A percentile compares a stretch with the other conserved stretches of the same genome.
These are phyloP conservation scores for Eristalis pertinax DNA, from an alignment of 2,888 invertebrate genomes.

Conservation along the genomic window DNA sequence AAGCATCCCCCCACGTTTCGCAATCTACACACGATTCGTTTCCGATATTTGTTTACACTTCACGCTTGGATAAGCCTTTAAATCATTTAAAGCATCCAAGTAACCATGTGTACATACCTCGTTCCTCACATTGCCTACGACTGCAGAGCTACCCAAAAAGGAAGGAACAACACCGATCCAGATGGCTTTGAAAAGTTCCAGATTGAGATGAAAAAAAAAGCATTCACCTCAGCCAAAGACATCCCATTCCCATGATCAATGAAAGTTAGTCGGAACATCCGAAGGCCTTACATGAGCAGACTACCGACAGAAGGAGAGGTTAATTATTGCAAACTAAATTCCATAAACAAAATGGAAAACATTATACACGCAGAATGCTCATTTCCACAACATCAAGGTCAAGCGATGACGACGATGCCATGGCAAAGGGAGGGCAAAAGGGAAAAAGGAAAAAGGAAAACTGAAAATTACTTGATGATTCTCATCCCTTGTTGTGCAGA, in stretches of 20 bases:
- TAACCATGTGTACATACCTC: neutral
- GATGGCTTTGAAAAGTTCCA: constrained; percentile 27
- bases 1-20: neutral
- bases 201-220: neutral
- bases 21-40: neutral
- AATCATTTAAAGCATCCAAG: neutral
- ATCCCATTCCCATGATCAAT: constrained; percentile 27
- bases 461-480: constrained; percentile 35
- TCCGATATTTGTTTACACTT: constrained; percentile 2
- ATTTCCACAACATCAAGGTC: constrained; percentile 38
- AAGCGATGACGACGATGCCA: neutral
- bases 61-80: neutral
- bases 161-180: constrained; percentile 19
- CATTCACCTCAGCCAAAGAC: neutral
- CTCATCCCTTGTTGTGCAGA: constrained; percentile 5
- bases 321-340: constrained; percentile 19
- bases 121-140: neutral
- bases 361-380: constrained; percentile 1
- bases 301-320: neutral
- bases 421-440: neutral
- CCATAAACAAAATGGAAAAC: constrained; percentile 19
- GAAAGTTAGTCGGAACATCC: constrained; percentile 4
- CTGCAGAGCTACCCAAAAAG: constrained; percentile 5
- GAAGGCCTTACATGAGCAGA: neutral
- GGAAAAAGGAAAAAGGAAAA: neutral